Evolutionary conservation across 2,797 vertebrate species (phyloP).

Genomic region (Leuciscus waleckii): DNA sequence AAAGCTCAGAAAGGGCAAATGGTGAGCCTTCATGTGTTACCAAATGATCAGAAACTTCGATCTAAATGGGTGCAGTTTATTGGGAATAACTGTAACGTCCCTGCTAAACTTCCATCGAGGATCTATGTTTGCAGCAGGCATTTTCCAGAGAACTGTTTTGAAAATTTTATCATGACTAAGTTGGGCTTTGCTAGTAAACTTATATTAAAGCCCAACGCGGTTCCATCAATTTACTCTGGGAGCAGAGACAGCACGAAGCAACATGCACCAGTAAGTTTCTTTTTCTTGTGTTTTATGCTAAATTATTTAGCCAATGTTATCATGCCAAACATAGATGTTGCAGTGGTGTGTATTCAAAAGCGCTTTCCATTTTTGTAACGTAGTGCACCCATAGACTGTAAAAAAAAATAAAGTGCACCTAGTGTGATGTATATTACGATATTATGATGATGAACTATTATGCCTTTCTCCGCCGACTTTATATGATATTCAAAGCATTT

Average conservation of each 20-base stretch:
- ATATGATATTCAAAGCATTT: background rate
- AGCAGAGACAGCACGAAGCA: background rate
- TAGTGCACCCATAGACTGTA: too few species aligned
- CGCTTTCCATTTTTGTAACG: background rate
- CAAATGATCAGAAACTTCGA: slow-evolving; percentile 12
- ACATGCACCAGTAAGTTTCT: background rate
- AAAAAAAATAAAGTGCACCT: background rate
- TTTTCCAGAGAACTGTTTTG: slow-evolving; percentile 18
- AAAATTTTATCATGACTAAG: background rate
- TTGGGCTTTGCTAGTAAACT: slow-evolving; percentile 18
- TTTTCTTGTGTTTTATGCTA: background rate
- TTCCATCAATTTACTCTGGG: background rate
- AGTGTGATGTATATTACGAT: too few species aligned
- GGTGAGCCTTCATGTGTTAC: slow-evolving; percentile 15
- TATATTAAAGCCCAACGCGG: slow-evolving; percentile 4
- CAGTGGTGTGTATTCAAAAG: background rate
- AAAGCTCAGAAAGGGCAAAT: slow-evolving; percentile 8
- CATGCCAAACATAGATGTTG: background rate
- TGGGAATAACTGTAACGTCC: background rate
- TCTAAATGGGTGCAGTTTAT: slow-evolving; percentile 14
- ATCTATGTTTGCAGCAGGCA: slow-evolving; percentile 9
- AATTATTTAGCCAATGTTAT: background rate
- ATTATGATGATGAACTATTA: background rate
- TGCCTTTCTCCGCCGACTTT: background rate
- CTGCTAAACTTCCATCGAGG: background rate